A percentile compares a stretch with the other conserved stretches of the same genome.
These are phyloP conservation scores for Excalfactoria chinensis DNA, from an alignment of 2,113 vertebrate genomes.

Conservation along the genomic window DNA sequence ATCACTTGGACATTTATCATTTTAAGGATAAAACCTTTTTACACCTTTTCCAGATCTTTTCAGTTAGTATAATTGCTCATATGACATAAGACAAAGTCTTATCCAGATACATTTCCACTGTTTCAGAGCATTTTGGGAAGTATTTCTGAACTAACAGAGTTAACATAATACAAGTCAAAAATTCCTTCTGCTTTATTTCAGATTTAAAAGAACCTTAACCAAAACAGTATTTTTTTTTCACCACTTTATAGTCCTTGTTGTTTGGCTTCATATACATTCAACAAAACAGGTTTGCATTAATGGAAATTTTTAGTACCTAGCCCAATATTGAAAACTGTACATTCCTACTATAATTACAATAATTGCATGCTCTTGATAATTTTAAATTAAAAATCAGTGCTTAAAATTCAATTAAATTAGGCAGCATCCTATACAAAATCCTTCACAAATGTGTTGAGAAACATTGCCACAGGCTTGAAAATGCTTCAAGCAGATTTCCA, in stretches of 20 bases:
- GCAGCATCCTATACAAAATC: constrained; percentile 46
- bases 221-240: not conserved
- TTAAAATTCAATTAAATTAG: constrained; percentile 47
- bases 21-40: not conserved
- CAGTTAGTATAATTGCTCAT: not conserved
- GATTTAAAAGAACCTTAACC: not conserved
- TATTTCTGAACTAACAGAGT: not conserved
- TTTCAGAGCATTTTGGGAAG: not conserved
- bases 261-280: not conserved
- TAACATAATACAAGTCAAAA: not conserved
- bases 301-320: constrained; percentile 48
- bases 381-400: constrained; percentile 11
- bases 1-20: not conserved
- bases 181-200: not conserved
- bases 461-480: constrained; percentile 54
- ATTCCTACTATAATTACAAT: not conserved
- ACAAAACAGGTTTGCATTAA: not conserved
- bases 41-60: not conserved
- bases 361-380: constrained; percentile 25
- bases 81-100: not conserved
- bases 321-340: constrained; percentile 17
- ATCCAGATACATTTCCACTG: not conserved
- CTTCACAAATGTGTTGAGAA: constrained; percentile 46
- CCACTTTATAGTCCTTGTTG: not conserved
- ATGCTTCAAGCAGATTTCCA: constrained; percentile 28